These are phyloP conservation scores for Chondrosia reniformis DNA, from an alignment of 37 sponge, comb jelly and placozoan species.

Conservation along the genomic window DNA sequence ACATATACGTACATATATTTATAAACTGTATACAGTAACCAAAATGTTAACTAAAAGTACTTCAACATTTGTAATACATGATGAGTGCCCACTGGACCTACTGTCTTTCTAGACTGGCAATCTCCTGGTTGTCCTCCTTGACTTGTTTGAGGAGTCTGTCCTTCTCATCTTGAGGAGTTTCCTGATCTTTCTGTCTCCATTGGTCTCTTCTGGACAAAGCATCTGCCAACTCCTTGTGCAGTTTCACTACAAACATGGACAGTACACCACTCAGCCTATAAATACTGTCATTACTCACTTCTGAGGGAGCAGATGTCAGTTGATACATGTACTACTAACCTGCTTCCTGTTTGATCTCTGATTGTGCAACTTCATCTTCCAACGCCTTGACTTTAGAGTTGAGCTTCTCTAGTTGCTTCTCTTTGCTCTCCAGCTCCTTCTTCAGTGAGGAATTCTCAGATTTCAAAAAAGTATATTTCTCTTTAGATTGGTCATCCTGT, in stretches of 20 bases:
- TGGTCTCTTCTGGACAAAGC: constrained; percentile 37
- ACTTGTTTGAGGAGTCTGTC: constrained; percentile 82
- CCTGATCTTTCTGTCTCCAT: constrained; percentile 64
- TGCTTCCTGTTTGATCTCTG: constrained; percentile 59
- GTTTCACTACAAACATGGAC: constrained; percentile 15
- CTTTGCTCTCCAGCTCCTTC: constrained; percentile 38
- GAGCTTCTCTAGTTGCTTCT: constrained; percentile 30
- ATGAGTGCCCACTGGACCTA: constrained; percentile 37
- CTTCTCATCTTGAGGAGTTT: constrained; percentile 58
- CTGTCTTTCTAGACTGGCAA: constrained; percentile 73
- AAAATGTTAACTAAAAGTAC: no score
- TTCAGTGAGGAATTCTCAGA: constrained; percentile 29
- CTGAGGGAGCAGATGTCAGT: no score
- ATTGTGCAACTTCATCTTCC: constrained; percentile 49
- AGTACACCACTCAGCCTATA: no score
- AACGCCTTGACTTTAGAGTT: constrained; percentile 25
- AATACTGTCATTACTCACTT: no score
- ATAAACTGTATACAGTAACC: no score
- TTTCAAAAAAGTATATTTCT: constrained; percentile 41
- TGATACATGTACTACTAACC: constrained; percentile 16
- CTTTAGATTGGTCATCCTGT: constrained; percentile 19
- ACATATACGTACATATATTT: no score
- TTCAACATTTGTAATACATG: constrained; percentile 54
- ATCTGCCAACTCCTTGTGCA: constrained; percentile 52
- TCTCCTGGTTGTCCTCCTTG: constrained; percentile 88